Percentiles rank a stretch among this genome's conserved stretches.
Evolutionary conservation across 1,140 invertebrate species (phyloP).

Genomic region (Orussus abietinus): DNA sequence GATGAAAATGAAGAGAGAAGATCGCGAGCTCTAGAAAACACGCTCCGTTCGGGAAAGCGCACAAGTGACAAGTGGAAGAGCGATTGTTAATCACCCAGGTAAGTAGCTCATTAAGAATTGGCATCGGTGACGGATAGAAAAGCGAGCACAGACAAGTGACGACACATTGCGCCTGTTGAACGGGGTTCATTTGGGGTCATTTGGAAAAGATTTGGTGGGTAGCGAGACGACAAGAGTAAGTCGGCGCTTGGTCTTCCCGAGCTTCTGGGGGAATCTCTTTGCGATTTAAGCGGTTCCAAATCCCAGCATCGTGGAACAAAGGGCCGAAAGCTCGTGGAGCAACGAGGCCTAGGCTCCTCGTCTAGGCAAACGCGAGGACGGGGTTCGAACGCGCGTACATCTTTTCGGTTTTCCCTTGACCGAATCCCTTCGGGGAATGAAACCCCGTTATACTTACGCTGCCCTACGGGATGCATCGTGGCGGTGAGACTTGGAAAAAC

Average conservation of each 20-base stretch:
- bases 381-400: conserved; percentile 2
- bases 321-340: conserved; percentile 13
- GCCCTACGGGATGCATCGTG: conserved; percentile 55
- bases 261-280: neutral
- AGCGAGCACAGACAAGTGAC: conserved; percentile 15
- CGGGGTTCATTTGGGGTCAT: conserved; percentile 35
- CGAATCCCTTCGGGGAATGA: neutral
- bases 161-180: conserved; percentile 39
- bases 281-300: conserved; percentile 1
- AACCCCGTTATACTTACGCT: conserved; percentile 45
- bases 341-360: conserved; percentile 18
- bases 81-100: too few relatives aligned
- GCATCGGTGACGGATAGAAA: too few relatives aligned
- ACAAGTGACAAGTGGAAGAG: too few relatives aligned
- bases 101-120: too few relatives aligned
- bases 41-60: too few relatives aligned
- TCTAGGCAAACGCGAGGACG: conserved; percentile 23
- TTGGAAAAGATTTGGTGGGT: conserved; percentile 7
- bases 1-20: conserved; percentile 1
- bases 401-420: conserved; percentile 5
- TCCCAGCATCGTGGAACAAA: conserved; percentile 21
- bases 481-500: conserved; percentile 33
- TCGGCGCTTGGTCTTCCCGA: neutral
- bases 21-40: neutral
- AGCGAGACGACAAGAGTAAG: conserved; percentile 9